These are phyloP conservation scores for Drosophila putrida DNA, from an alignment of 2,888 invertebrate genomes.

Conservation along the genomic window DNA sequence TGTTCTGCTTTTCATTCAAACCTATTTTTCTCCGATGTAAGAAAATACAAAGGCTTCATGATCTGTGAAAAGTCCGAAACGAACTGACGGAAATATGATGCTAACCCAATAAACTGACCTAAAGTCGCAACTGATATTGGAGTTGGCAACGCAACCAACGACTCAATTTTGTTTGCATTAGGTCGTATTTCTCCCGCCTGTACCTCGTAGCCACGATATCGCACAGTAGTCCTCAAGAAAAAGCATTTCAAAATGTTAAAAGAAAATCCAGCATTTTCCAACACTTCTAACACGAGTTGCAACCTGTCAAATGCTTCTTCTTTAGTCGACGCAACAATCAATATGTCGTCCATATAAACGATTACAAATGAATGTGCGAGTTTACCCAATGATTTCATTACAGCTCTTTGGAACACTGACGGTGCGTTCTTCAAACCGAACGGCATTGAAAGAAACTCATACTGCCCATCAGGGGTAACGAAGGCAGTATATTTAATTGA, in stretches of 20 bases:
- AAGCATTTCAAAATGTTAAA: slow-evolving; percentile 15
- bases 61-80: background rate
- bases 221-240: slow-evolving; percentile 4
- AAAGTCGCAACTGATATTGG: background rate
- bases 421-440: slow-evolving; percentile 10
- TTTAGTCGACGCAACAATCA: slow-evolving; percentile 3
- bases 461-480: slow-evolving; percentile 1
- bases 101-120: background rate
- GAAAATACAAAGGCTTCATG: slow-evolving; percentile 11
- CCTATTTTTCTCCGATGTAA: slow-evolving; percentile 11
- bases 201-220: slow-evolving; percentile 9
- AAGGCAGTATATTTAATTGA: slow-evolving; percentile 12
- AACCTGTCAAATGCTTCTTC: slow-evolving; percentile 1
- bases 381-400: slow-evolving; percentile 5
- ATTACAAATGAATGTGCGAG: slow-evolving; percentile 9
- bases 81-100: background rate
- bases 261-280: slow-evolving; percentile 8
- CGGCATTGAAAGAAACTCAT: slow-evolving; percentile 15
- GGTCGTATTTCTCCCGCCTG: slow-evolving; percentile 12
- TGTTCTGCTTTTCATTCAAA: slow-evolving; percentile 9
- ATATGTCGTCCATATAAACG: slow-evolving; percentile 17
- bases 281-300: slow-evolving; percentile 2
- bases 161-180: background rate
- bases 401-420: slow-evolving; percentile 10
- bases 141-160: background rate